These are phyloP conservation scores for Exaiptasia diaphana DNA, from an alignment of 64 coral and sea anemone species.

Conservation along the genomic window DNA sequence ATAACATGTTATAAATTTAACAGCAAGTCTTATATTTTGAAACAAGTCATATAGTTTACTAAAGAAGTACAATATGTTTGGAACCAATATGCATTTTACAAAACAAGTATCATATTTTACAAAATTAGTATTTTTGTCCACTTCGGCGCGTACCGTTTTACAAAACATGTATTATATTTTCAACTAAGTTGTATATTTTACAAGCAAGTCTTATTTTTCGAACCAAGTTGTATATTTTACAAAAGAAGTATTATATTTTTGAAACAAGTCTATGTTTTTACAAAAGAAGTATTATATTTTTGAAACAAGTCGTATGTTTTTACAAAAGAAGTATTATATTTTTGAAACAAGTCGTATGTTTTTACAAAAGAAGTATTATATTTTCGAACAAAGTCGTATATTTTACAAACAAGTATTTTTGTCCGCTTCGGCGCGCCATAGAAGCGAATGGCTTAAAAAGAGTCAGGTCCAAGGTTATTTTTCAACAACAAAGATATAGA, in stretches of 20 bases:
- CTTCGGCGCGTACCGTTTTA: neutral
- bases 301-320: neutral
- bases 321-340: constrained; percentile 37
- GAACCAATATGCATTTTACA: constrained; percentile 3
- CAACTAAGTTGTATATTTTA: neutral
- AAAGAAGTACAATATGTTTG: neutral
- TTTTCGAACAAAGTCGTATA: neutral
- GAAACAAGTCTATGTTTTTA: neutral
- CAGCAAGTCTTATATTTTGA: constrained; percentile 20
- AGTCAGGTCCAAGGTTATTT: constrained; percentile 15
- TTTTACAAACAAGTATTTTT: constrained; percentile 36
- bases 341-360: constrained; percentile 23
- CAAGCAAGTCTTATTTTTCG: neutral
- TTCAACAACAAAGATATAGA: neutral
- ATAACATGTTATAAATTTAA: constrained; percentile 8
- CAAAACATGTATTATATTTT: neutral
- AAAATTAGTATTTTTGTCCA: no score
- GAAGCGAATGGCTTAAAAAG: constrained; percentile 21
- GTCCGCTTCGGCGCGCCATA: constrained; percentile 20
- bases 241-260: constrained; percentile 23
- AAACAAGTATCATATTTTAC: no score
- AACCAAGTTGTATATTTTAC: neutral
- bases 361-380: neutral
- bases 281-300: constrained; percentile 24
- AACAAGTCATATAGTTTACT: neutral